phyloP scores from a whole-genome alignment of 2,113 vertebrate genomes.

The Bungarus multicinctus region DNA sequence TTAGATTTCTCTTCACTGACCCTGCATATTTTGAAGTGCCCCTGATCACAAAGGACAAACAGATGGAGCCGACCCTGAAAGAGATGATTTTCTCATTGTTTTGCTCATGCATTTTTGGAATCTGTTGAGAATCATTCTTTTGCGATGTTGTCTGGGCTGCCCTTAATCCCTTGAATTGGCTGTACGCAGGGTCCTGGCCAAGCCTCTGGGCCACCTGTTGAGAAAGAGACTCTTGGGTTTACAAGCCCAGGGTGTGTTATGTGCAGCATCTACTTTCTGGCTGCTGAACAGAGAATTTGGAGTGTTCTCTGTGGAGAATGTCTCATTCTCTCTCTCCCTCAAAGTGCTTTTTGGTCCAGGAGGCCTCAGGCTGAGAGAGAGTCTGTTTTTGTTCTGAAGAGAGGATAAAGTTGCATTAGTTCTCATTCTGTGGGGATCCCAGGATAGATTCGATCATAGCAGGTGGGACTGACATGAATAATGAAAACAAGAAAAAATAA shows the following conservation, averaged over 20 bases:
- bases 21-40: background rate
- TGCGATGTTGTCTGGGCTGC: background rate
- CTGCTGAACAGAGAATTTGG: background rate
- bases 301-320: background rate
- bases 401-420: background rate
- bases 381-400: background rate
- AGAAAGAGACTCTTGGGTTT: background rate
- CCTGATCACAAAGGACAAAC: background rate
- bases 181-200: background rate
- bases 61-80: background rate
- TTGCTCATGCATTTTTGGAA: background rate
- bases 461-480: background rate
- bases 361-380: background rate
- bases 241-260: background rate
- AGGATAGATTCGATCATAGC: background rate
- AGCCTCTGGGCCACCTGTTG: background rate
- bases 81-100: background rate
- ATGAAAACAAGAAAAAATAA: background rate
- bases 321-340: background rate
- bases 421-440: background rate
- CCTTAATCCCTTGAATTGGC: background rate
- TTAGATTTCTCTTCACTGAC: background rate
- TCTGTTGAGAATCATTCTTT: background rate
- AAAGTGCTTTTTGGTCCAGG: background rate
- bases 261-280: background rate